Percentiles rank a stretch among this genome's conserved stretches.
Conservation (phyloP, 2,797 vertebrate genomes). For the Coccyzus lansbergi region DNA sequence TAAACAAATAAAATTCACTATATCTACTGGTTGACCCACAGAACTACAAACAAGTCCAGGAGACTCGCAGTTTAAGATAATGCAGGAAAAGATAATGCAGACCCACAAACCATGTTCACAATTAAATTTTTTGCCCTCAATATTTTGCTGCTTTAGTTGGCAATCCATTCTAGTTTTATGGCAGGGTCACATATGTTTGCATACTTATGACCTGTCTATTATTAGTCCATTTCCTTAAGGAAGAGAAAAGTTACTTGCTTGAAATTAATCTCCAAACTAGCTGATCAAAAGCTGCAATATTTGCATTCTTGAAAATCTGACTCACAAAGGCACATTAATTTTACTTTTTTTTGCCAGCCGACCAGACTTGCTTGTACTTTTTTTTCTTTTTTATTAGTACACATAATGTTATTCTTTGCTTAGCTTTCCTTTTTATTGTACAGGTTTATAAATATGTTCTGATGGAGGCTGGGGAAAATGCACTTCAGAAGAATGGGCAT, state of each 20-base stretch:
- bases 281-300: conserved; percentile 70
- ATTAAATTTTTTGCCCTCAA: conserved; percentile 49
- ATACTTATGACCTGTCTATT: conserved; percentile 49
- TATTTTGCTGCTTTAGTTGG: conserved; percentile 59
- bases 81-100: background rate
- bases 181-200: conserved; percentile 53
- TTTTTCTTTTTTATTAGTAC: conserved; percentile 58
- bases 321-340: conserved; percentile 77
- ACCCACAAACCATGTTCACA: background rate
- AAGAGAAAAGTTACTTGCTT: conserved; percentile 60
- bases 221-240: conserved; percentile 69
- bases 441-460: conserved; percentile 11
- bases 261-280: conserved; percentile 75
- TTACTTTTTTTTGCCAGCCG: conserved; percentile 60
- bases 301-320: conserved; percentile 77
- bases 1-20: background rate
- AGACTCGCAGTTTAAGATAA: background rate
- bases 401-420: conserved; percentile 52
- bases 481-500: background rate
- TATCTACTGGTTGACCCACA: background rate
- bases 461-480: background rate
- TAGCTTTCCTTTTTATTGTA: conserved; percentile 29
- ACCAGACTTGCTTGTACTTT: conserved; percentile 59
- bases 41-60: background rate
- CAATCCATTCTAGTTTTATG: conserved; percentile 52